Conservation (phyloP, 2,113 vertebrate genomes). For the Phrynosoma platyrhinos region DNA sequence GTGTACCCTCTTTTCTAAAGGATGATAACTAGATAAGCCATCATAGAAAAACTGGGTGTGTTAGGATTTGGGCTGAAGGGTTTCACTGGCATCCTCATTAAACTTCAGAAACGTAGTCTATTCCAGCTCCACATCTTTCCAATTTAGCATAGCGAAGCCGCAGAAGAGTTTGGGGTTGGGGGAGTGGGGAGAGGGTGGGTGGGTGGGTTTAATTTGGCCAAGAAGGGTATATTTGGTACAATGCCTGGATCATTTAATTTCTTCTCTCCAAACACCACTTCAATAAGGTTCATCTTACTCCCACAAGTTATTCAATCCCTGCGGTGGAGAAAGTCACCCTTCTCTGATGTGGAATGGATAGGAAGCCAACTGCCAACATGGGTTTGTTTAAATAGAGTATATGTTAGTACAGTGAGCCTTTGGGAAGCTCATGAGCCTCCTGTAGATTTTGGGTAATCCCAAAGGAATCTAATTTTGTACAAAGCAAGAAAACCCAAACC, state of each 20-base stretch:
- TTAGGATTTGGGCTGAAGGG: conserved; percentile 46
- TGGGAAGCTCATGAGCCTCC: conserved; percentile 47
- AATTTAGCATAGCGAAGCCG: conserved; percentile 40
- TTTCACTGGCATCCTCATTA: conserved; percentile 34
- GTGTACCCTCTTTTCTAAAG: neutral
- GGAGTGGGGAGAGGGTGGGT: neutral
- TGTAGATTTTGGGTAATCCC: conserved; percentile 50
- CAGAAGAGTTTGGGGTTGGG: conserved; percentile 37
- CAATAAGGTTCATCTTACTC: conserved; percentile 65
- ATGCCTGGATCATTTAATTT: conserved; percentile 58
- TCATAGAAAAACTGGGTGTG: conserved; percentile 36
- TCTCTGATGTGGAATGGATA: conserved; percentile 68
- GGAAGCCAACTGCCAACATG: conserved; percentile 53
- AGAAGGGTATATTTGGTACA: conserved; percentile 53
- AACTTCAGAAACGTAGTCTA: conserved; percentile 15
- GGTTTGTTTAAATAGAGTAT: conserved; percentile 54
- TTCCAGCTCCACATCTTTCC: conserved; percentile 61
- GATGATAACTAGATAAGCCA: conserved; percentile 1
- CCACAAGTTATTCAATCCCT: conserved; percentile 57
- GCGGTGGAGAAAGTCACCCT: conserved; percentile 59
- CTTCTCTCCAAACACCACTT: conserved; percentile 68
- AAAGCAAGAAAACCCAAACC: conserved; percentile 35
- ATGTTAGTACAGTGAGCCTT: conserved; percentile 41
- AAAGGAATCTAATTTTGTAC: conserved; percentile 22
- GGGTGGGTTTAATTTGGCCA: conserved; percentile 49